phyloP scores from a whole-genome alignment of 1,140 invertebrate species.

The Sinella curviseta region DNA sequence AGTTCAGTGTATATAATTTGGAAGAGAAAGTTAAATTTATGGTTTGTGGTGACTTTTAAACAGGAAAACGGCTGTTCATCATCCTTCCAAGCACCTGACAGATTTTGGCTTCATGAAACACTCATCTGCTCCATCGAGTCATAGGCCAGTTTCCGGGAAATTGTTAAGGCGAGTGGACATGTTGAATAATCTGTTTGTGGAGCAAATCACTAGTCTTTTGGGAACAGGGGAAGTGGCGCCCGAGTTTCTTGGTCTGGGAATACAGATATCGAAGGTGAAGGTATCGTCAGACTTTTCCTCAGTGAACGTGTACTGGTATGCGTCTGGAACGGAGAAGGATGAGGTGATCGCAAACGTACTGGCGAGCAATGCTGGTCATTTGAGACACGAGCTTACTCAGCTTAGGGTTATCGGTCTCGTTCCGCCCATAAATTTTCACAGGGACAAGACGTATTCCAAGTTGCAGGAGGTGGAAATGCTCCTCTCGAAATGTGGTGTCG shows the following conservation, averaged over 20 bases:
- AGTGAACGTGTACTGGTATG: slow-evolving; percentile 70
- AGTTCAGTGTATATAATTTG: neutral
- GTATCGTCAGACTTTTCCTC: slow-evolving; percentile 64
- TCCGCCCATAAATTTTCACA: slow-evolving; percentile 70
- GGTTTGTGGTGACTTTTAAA: slow-evolving; percentile 10
- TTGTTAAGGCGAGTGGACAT: slow-evolving; percentile 59
- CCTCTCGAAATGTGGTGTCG: slow-evolving; percentile 63
- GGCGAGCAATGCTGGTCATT: slow-evolving; percentile 57
- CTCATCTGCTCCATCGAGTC: neutral
- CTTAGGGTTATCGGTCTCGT: slow-evolving; percentile 69
- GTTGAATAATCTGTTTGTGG: slow-evolving; percentile 77
- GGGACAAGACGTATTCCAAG: slow-evolving; percentile 61
- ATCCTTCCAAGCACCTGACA: slow-evolving; percentile 22
- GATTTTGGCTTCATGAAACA: slow-evolving; percentile 31
- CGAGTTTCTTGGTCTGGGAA: slow-evolving; percentile 62
- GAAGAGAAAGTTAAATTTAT: neutral
- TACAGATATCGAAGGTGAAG: slow-evolving; percentile 69
- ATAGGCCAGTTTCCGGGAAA: neutral
- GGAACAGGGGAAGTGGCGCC: slow-evolving; percentile 65
- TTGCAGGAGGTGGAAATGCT: slow-evolving; percentile 61
- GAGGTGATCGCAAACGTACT: slow-evolving; percentile 60
- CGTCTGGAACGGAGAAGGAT: slow-evolving; percentile 57
- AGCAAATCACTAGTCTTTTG: slow-evolving; percentile 71
- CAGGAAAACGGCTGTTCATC: slow-evolving; percentile 43
- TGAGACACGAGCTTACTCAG: slow-evolving; percentile 69